These are phyloP conservation scores for Clunio marinus DNA, from an alignment of 2,888 invertebrate species.

Conservation along the genomic window DNA sequence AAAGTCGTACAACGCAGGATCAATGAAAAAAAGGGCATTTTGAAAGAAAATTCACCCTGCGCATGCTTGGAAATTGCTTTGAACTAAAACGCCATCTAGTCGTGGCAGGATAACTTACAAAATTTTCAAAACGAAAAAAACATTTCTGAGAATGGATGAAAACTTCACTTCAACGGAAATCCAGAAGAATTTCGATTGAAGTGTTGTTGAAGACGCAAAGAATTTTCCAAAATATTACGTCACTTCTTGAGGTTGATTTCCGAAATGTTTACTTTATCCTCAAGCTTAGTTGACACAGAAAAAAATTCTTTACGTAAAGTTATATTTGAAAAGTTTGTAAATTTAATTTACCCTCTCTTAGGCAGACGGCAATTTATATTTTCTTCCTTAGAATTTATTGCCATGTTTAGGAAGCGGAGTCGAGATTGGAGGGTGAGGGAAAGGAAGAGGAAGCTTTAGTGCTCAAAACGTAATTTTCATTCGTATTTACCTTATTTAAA, in stretches of 20 bases:
- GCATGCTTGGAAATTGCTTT: not conserved
- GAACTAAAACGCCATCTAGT: not conserved
- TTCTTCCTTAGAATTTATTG: not conserved
- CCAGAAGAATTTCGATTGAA: not conserved
- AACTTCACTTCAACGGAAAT: not conserved
- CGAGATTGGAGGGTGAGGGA: not conserved
- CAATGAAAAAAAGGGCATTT: constrained; percentile 39
- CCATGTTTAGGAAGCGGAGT: too few species aligned
- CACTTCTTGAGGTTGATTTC: not conserved
- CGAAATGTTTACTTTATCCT: not conserved
- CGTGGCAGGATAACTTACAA: not conserved
- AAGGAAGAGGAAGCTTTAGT: not conserved
- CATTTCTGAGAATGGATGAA: not conserved
- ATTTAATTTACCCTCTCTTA: constrained; percentile 4
- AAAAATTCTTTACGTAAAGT: not conserved
- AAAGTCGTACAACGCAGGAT: constrained; percentile 32
- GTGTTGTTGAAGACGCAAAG: not conserved
- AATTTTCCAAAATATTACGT: not conserved
- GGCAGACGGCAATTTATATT: constrained; percentile 11
- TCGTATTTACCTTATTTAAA: constrained; percentile 9
- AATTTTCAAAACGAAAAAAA: not conserved
- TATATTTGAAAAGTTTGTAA: constrained; percentile 1
- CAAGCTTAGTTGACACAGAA: not conserved
- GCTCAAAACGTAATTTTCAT: not conserved
- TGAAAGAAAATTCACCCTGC: not conserved